A percentile compares a stretch with the other conserved stretches of the same genome.
Evolutionary conservation across 2,888 invertebrate species (phyloP).

Genomic region (Lochmaea crataegi): DNA sequence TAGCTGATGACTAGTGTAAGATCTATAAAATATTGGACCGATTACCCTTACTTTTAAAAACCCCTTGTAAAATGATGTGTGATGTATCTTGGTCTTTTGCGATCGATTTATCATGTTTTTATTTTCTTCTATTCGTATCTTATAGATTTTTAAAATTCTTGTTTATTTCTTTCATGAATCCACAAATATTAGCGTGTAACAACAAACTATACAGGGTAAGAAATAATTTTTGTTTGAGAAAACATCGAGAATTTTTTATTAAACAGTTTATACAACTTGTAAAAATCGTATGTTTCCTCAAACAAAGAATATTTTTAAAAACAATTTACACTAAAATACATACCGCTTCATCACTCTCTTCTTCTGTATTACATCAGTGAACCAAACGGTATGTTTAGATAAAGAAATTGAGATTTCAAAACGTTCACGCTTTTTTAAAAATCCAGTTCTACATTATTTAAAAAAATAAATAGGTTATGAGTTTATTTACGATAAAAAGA

Average conservation of each 20-base stretch:
- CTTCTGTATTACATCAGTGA: neutral
- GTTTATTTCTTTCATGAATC: conserved; percentile 7
- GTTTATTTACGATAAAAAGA: no score
- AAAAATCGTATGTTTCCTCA: no score
- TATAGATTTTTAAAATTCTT: neutral
- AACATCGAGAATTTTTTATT: neutral
- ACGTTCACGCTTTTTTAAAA: no score
- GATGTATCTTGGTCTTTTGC: neutral
- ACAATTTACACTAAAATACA: neutral
- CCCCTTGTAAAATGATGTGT: conserved; percentile 15
- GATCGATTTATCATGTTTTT: neutral
- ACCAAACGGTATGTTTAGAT: neutral
- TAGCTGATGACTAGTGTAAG: neutral
- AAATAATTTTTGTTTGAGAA: neutral
- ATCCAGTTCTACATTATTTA: no score
- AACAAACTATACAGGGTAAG: no score
- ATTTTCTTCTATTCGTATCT: neutral
- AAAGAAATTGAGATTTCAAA: neutral
- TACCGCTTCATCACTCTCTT: conserved; percentile 4
- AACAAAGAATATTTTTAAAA: no score
- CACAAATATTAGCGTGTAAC: neutral
- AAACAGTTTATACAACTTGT: no score
- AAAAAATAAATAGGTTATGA: no score
- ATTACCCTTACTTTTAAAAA: conserved; percentile 12
- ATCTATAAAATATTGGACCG: conserved; percentile 23